Evolutionary conservation across 2,888 invertebrate genomes (phyloP).

Genomic region (Monopis laevigella): DNA sequence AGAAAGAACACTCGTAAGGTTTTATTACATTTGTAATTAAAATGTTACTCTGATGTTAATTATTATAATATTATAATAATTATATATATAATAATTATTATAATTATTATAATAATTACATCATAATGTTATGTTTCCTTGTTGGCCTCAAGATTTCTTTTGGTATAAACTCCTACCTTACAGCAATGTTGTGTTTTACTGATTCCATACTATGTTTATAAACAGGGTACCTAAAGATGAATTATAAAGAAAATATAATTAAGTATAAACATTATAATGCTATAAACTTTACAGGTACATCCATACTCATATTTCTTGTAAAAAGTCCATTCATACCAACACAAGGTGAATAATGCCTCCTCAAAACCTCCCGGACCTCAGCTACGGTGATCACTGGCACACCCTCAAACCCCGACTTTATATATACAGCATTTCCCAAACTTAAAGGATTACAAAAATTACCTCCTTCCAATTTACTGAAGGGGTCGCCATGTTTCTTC

Average conservation of each 20-base stretch:
- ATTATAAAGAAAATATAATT: too few relatives aligned
- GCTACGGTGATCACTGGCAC: slow-evolving; percentile 78
- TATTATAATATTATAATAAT: too few relatives aligned
- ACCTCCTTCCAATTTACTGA: slow-evolving; percentile 72
- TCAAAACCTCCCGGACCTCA: slow-evolving; percentile 85
- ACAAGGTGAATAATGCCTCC: slow-evolving; percentile 74
- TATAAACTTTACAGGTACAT: slow-evolving; percentile 43
- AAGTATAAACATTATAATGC: slow-evolving; percentile 30
- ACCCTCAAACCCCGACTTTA: slow-evolving; percentile 69
- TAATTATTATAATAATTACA: too few relatives aligned
- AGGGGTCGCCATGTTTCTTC: slow-evolving; percentile 74
- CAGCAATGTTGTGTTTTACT: too few relatives aligned
- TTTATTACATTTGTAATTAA: too few relatives aligned
- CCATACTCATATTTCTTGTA: slow-evolving; percentile 53
- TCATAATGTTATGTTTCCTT: too few relatives aligned
- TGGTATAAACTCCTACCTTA: slow-evolving; percentile 1
- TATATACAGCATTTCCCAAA: slow-evolving; percentile 64
- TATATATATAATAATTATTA: too few relatives aligned
- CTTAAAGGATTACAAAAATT: slow-evolving; percentile 71
- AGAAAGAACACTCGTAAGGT: too few relatives aligned
- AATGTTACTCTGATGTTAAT: too few relatives aligned
- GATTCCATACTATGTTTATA: too few relatives aligned
- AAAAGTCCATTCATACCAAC: slow-evolving; percentile 64
- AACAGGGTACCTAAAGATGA: neutral
- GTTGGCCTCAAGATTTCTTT: too few relatives aligned